A percentile compares a stretch with the other conserved stretches of the same genome.
These are phyloP conservation scores for Nephrotoma flavescens DNA, from an alignment of 2,888 invertebrate genomes.

Conservation along the genomic window DNA sequence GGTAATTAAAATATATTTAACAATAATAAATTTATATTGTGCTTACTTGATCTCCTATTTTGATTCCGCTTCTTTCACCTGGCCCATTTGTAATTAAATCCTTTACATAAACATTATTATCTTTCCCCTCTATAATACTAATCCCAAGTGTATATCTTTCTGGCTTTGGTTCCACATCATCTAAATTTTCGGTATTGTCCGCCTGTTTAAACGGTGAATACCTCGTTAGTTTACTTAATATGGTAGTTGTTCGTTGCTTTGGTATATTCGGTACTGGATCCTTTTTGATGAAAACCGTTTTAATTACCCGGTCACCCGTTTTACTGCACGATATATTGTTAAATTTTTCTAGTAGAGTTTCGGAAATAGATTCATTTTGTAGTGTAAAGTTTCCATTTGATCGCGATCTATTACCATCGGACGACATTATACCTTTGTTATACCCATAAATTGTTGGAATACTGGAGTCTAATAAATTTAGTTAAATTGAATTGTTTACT, in stretches of 20 bases:
- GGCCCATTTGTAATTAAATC: slow-evolving; percentile 16
- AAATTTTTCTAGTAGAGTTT: slow-evolving; percentile 52
- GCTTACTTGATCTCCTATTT: slow-evolving; percentile 16
- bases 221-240: neutral
- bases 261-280: slow-evolving; percentile 7
- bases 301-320: slow-evolving; percentile 13
- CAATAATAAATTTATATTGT: neutral
- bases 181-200: neutral
- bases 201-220: neutral
- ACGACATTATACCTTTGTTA: neutral
- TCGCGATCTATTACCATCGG: neutral
- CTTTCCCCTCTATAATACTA: slow-evolving; percentile 15
- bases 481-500: neutral
- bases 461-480: neutral
- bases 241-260: neutral
- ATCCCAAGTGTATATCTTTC: slow-evolving; percentile 15
- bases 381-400: slow-evolving; percentile 17
- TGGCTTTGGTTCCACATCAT: neutral
- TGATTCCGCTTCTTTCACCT: slow-evolving; percentile 13
- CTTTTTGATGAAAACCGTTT: slow-evolving; percentile 5
- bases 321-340: slow-evolving; percentile 45
- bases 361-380: slow-evolving; percentile 39
- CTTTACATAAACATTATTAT: slow-evolving; percentile 17
- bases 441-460: neutral
- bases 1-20: neutral